phyloP scores from a whole-genome alignment of 2,113 vertebrate species.

The Corydoras maculifer region DNA sequence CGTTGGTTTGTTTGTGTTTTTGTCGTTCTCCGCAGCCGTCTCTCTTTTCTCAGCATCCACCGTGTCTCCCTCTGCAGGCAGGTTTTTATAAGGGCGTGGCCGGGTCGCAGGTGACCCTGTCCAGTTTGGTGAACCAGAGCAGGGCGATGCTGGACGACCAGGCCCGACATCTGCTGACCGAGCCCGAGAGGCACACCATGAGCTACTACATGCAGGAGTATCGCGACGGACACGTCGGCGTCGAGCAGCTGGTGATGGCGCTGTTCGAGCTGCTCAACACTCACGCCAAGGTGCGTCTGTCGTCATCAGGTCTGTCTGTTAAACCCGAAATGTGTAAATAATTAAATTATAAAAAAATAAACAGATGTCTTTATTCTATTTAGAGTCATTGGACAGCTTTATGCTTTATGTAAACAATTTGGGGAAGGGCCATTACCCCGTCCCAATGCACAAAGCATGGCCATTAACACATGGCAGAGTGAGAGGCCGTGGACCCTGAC shows the following conservation, averaged over 20 bases:
- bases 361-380: too few relatives aligned
- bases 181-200: slow-evolving; percentile 83
- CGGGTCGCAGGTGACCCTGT: slow-evolving; percentile 90
- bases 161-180: slow-evolving; percentile 81
- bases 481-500: too few relatives aligned
- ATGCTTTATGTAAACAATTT: too few relatives aligned
- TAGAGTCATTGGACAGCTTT: too few relatives aligned
- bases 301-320: neutral
- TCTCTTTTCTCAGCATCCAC: neutral
- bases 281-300: slow-evolving; percentile 78
- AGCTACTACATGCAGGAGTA: slow-evolving; percentile 93
- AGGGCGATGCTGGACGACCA: slow-evolving; percentile 87
- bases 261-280: slow-evolving; percentile 95
- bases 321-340: too few relatives aligned
- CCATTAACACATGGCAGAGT: too few relatives aligned
- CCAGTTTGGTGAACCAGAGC: slow-evolving; percentile 88
- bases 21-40: too few relatives aligned
- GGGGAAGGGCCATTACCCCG: too few relatives aligned
- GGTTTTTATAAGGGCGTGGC: slow-evolving; percentile 87
- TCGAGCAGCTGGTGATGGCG: slow-evolving; percentile 85
- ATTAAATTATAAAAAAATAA: too few relatives aligned
- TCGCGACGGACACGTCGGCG: slow-evolving; percentile 75
- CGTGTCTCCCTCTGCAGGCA: slow-evolving; percentile 56
- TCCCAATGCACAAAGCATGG: too few relatives aligned
- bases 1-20: too few relatives aligned